Evolutionary conservation across 2,888 invertebrate genomes (phyloP).

Genomic region (Aphidoletes aphidimyza): DNA sequence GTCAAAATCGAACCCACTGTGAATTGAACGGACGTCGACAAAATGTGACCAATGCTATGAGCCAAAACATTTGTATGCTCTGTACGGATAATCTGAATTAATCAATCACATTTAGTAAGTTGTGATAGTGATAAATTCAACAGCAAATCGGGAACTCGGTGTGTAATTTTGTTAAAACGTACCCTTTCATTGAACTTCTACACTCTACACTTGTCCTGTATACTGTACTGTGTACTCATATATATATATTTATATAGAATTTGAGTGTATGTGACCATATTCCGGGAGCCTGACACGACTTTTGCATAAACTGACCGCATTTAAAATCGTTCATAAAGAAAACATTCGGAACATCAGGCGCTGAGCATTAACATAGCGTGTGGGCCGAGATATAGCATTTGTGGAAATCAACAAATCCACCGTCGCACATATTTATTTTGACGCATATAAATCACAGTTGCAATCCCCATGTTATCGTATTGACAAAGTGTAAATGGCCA

Average conservation of each 20-base stretch:
- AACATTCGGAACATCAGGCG: not conserved
- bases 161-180: slow-evolving; percentile 30
- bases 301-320: slow-evolving; percentile 29
- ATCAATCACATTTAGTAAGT: slow-evolving; percentile 47
- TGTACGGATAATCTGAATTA: slow-evolving; percentile 28
- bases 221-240: too few species aligned
- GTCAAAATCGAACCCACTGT: not conserved
- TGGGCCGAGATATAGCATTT: not conserved
- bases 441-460: slow-evolving; percentile 52
- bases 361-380: not conserved
- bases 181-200: not conserved
- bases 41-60: slow-evolving; percentile 7
- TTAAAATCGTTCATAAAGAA: not conserved
- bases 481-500: slow-evolving; percentile 52
- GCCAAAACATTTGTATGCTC: slow-evolving; percentile 26
- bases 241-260: too few species aligned
- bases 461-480: slow-evolving; percentile 43
- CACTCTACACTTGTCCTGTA: not conserved
- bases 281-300: not conserved
- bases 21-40: not conserved
- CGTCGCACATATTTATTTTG: slow-evolving; percentile 34
- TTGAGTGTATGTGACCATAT: not conserved
- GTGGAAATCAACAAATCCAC: slow-evolving; percentile 34
- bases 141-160: slow-evolving; percentile 25
- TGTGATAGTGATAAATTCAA: slow-evolving; percentile 50